Evolutionary conservation across 1,140 invertebrate genomes (phyloP).

Genomic region (Neuroterus valhalla): DNA sequence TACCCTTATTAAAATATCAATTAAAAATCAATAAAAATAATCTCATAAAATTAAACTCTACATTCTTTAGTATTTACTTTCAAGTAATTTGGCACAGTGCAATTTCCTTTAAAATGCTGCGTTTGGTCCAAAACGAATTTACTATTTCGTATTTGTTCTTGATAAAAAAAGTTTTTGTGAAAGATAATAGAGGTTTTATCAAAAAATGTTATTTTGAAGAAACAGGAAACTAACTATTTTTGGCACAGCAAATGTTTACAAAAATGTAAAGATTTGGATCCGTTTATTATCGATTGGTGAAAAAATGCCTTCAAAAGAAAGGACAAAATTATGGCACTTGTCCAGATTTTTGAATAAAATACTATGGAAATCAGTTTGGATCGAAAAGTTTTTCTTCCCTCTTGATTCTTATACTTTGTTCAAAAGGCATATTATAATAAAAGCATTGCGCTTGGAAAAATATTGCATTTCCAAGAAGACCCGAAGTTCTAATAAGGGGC

Average conservation of each 20-base stretch:
- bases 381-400: not conserved
- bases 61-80: not conserved
- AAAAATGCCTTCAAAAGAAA: not conserved
- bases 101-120: not conserved
- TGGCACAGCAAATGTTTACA: too few relatives aligned
- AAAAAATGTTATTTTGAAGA: not conserved
- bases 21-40: not conserved
- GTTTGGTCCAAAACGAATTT: not conserved
- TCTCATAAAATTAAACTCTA: not conserved
- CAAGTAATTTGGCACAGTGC: not conserved
- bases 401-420: slow-evolving; percentile 13
- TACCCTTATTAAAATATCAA: too few relatives aligned
- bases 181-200: not conserved
- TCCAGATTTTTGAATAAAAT: slow-evolving; percentile 17
- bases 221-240: not conserved
- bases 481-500: slow-evolving; percentile 23
- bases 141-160: not conserved
- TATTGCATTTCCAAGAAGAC: slow-evolving; percentile 27
- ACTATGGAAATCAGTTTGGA: slow-evolving; percentile 15
- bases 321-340: not conserved
- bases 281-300: too few relatives aligned
- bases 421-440: slow-evolving; percentile 6
- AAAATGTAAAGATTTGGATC: too few relatives aligned
- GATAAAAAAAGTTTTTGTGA: not conserved
- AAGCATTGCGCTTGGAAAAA: slow-evolving; percentile 23